Evolutionary conservation across 2,113 vertebrate species (phyloP).

Genomic region (Stomatorhinus ivindoensis): DNA sequence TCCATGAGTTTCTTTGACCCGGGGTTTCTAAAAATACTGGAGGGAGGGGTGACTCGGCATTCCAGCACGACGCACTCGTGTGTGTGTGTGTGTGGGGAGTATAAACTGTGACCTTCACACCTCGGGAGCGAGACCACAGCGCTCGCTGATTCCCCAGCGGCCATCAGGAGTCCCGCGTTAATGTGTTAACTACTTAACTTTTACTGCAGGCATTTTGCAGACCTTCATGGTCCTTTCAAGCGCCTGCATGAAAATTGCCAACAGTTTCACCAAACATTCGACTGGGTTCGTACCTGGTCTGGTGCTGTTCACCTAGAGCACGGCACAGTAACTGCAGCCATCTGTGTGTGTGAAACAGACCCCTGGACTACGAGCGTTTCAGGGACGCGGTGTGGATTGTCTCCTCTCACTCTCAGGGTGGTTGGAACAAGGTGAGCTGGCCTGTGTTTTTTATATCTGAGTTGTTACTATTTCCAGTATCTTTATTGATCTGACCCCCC

Average conservation of each 20-base stretch:
- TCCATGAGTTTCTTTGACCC: background rate
- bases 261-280: background rate
- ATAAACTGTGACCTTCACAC: background rate
- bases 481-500: background rate
- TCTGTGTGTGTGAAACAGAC: constrained; percentile 58
- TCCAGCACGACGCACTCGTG: background rate
- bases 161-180: background rate
- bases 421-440: constrained; percentile 80
- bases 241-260: background rate
- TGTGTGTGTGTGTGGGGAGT: background rate
- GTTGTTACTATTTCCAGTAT: background rate
- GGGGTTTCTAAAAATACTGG: background rate
- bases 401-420: constrained; percentile 64
- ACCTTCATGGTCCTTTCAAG: background rate
- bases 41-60: background rate
- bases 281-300: background rate
- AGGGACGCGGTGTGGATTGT: constrained; percentile 59
- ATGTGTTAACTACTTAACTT: background rate
- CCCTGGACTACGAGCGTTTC: constrained; percentile 75
- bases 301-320: background rate
- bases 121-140: background rate
- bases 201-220: background rate
- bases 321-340: background rate
- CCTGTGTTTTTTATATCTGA: background rate
- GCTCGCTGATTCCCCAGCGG: background rate